A percentile compares a stretch with the other conserved stretches of the same genome.
Evolutionary conservation across 2,797 vertebrate species (phyloP).

Genomic region (Eurystomus glaucurus): DNA sequence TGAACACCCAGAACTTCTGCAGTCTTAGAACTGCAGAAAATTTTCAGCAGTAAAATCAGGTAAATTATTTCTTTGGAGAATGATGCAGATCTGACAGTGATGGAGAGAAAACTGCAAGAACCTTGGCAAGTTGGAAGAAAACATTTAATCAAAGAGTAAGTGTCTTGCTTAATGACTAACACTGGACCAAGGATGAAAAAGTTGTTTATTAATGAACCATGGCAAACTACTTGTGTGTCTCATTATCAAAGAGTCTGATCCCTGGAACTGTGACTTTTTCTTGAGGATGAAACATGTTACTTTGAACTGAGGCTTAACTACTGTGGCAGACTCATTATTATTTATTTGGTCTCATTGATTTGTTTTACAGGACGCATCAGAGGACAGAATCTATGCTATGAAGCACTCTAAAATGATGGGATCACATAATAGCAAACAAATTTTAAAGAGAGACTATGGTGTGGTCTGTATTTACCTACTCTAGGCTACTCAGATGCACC

Average conservation of each 20-base stretch:
- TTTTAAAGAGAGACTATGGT: background rate
- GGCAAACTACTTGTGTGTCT: background rate
- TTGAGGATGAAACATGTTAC: background rate
- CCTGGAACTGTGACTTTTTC: background rate
- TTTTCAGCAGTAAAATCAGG: background rate
- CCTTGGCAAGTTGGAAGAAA: constrained; percentile 5
- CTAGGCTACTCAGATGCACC: background rate
- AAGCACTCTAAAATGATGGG: background rate
- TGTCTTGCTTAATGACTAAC: background rate
- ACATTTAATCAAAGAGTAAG: background rate
- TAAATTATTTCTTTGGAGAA: background rate
- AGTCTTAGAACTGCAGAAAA: background rate
- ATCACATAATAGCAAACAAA: background rate
- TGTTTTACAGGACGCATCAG: background rate
- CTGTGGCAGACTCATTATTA: background rate
- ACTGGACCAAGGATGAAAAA: constrained; percentile 1
- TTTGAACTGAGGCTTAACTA: constrained; percentile 3
- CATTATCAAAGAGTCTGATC: background rate
- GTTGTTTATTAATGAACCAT: constrained; percentile 32
- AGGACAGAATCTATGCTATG: background rate
- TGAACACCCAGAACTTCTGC: background rate
- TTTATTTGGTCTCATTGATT: background rate
- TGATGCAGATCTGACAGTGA: background rate
- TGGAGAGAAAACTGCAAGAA: background rate
- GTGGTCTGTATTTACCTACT: background rate